phyloP scores from a whole-genome alignment of 2,797 vertebrate species.

The Triplophysa bombifrons region DNA sequence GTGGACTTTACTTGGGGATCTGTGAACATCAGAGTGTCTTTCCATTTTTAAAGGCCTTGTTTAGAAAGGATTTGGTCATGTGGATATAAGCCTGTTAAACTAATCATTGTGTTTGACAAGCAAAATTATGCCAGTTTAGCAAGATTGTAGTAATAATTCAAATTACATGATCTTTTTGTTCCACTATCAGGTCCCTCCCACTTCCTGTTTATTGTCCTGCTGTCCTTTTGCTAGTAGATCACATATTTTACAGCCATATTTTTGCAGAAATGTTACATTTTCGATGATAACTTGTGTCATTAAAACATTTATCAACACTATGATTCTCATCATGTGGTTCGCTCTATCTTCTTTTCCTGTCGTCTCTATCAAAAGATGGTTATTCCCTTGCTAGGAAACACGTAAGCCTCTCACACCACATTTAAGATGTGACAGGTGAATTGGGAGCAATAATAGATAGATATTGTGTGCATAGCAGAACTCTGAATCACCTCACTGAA shows the following conservation, averaged over 20 bases:
- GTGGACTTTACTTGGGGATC: neutral
- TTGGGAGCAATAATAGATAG: slow-evolving; percentile 12
- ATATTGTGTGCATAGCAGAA: slow-evolving; percentile 17
- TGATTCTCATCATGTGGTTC: too few species aligned
- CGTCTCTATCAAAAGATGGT: neutral
- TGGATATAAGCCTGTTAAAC: slow-evolving; percentile 41
- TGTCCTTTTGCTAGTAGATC: neutral
- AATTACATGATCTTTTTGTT: slow-evolving; percentile 8
- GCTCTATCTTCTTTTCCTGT: neutral
- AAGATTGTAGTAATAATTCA: slow-evolving; percentile 32
- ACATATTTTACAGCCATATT: neutral
- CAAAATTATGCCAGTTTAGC: slow-evolving; percentile 29
- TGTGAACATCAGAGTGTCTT: neutral
- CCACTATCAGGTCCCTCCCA: neutral
- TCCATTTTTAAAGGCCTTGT: neutral
- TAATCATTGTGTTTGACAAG: slow-evolving; percentile 34
- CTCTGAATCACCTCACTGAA: slow-evolving; percentile 14
- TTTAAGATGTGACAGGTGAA: slow-evolving; percentile 24
- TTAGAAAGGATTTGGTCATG: slow-evolving; percentile 8
- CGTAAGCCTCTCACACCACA: neutral
- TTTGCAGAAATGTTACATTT: neutral
- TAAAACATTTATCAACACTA: too few species aligned
- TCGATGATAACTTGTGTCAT: neutral
- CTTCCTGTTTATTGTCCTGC: slow-evolving; percentile 26
- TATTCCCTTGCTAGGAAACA: slow-evolving; percentile 7